A percentile compares a stretch with the other conserved stretches of the same genome.
Evolutionary conservation across 2,888 invertebrate species (phyloP).

Genomic region (Glaucopsyche alexis): DNA sequence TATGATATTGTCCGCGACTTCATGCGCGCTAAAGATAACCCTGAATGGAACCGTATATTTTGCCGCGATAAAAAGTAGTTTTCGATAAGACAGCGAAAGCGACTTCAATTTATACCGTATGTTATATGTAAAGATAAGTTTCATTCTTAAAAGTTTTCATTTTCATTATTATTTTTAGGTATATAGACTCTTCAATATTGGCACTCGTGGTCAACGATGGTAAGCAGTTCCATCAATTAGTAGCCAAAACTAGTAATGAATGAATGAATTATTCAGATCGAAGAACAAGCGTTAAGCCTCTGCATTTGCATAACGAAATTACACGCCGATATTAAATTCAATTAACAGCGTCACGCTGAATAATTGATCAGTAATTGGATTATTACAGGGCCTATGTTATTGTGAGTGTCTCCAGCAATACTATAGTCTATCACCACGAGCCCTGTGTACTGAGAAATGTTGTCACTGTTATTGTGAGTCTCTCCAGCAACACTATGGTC

Average conservation of each 20-base stretch:
- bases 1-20: too few species aligned
- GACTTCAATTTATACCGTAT: too few species aligned
- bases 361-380: slow-evolving; percentile 33
- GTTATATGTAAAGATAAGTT: too few species aligned
- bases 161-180: neutral
- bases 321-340: slow-evolving; percentile 40
- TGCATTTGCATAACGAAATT: slow-evolving; percentile 39
- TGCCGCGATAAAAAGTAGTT: too few species aligned
- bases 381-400: neutral
- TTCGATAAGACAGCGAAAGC: too few species aligned
- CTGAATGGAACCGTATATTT: too few species aligned
- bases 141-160: neutral
- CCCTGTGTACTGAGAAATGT: too few species aligned
- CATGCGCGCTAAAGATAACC: too few species aligned
- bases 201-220: neutral
- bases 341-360: slow-evolving; percentile 39
- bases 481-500: too few species aligned
- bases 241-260: neutral
- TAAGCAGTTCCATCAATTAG: neutral
- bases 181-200: too few species aligned
- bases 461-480: neutral
- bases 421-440: too few species aligned
- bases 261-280: slow-evolving; percentile 29
- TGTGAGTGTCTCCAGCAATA: too few species aligned
- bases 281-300: slow-evolving; percentile 40